A percentile compares a stretch with the other conserved stretches of the same genome.
These are phyloP conservation scores for Epinotia nisella DNA, from an alignment of 2,888 invertebrate species.

Conservation along the genomic window DNA sequence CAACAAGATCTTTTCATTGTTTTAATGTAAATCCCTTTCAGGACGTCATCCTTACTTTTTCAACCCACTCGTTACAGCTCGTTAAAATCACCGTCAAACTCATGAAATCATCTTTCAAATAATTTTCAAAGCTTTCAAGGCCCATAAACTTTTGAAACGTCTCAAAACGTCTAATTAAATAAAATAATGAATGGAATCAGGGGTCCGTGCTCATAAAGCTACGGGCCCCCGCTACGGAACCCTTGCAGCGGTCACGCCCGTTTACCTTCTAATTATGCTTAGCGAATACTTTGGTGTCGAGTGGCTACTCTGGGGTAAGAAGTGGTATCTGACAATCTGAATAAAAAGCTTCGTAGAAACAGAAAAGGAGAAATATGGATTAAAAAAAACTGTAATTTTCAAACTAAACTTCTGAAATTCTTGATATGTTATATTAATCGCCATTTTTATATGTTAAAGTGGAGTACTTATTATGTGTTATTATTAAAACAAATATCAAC, in stretches of 20 bases:
- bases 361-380: not conserved
- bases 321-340: constrained; percentile 48
- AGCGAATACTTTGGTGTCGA: constrained; percentile 58
- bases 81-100: constrained; percentile 39
- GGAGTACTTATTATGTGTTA: too few species aligned
- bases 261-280: constrained; percentile 75
- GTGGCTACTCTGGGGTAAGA: constrained; percentile 46
- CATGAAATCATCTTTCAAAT: constrained; percentile 40
- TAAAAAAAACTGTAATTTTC: too few species aligned
- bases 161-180: constrained; percentile 50
- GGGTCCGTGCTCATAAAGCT: constrained; percentile 51
- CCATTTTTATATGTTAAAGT: too few species aligned
- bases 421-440: too few species aligned
- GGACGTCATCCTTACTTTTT: not conserved
- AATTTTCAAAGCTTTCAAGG: constrained; percentile 36
- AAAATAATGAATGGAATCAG: constrained; percentile 60
- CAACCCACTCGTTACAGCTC: constrained; percentile 20
- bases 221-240: constrained; percentile 58
- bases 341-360: not conserved
- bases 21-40: not conserved
- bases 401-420: too few species aligned
- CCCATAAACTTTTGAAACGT: constrained; percentile 39
- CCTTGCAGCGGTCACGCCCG: constrained; percentile 69
- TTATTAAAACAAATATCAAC: too few species aligned
- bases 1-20: too few species aligned